phyloP scores from a whole-genome alignment of 2,888 invertebrate species.

The Aphelenchoides bicaudatus region DNA sequence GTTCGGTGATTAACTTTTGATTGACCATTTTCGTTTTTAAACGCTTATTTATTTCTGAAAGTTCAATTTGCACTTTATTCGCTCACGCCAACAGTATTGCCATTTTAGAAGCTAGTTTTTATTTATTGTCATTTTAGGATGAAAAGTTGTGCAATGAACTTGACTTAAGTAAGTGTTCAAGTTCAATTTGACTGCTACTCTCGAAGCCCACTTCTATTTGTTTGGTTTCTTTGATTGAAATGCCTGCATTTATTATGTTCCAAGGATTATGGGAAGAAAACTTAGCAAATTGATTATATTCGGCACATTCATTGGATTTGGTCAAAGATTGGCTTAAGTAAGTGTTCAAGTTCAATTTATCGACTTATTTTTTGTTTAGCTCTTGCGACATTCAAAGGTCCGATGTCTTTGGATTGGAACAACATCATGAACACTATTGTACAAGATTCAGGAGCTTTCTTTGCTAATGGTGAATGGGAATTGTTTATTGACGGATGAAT shows the following conservation, averaged over 20 bases:
- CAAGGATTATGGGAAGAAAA: constrained; percentile 90
- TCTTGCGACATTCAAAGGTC: constrained; percentile 95
- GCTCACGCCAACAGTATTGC: too few species aligned
- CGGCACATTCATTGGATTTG: constrained; percentile 97
- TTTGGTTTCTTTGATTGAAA: constrained; percentile 91
- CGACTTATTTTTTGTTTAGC: constrained; percentile 49
- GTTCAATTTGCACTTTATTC: too few species aligned
- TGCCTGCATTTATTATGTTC: constrained; percentile 97
- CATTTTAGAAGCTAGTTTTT: too few species aligned
- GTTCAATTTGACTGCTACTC: constrained; percentile 68
- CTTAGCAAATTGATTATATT: constrained; percentile 95
- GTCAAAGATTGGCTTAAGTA: constrained; percentile 85
- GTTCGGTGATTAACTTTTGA: too few species aligned
- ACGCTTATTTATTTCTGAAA: too few species aligned
- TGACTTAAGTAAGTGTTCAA: constrained; percentile 96
- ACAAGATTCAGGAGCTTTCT: constrained; percentile 96
- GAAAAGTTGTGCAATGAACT: constrained; percentile 97
- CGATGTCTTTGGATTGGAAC: constrained; percentile 96
- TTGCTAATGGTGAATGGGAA: constrained; percentile 96
- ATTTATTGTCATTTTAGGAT: too few species aligned
- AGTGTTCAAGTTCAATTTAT: not conserved
- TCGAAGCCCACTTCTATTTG: constrained; percentile 98
- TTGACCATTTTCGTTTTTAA: too few species aligned
- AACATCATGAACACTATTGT: constrained; percentile 99
- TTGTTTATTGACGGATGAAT: constrained; percentile 73